Percentiles rank a stretch among this genome's conserved stretches.
These are phyloP conservation scores for Fragum sueziense DNA, from an alignment of 2,888 invertebrate genomes.

Conservation along the genomic window DNA sequence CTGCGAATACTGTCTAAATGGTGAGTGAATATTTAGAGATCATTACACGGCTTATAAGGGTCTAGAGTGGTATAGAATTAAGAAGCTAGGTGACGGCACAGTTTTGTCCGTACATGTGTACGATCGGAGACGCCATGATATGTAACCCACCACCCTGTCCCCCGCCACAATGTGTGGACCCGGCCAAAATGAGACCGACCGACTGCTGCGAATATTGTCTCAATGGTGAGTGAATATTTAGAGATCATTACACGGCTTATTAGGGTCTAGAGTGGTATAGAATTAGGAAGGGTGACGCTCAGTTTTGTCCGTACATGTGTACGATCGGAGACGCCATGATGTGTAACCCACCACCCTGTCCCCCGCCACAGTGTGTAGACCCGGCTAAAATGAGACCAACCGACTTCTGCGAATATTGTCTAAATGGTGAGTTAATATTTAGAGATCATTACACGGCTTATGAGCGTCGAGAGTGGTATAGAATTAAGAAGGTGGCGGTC, in stretches of 20 bases:
- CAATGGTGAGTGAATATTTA: constrained; percentile 30
- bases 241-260: too few species aligned
- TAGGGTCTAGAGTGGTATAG: too few species aligned
- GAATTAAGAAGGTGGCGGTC: constrained; percentile 37
- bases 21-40: too few species aligned
- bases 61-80: not conserved
- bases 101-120: constrained; percentile 43
- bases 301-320: constrained; percentile 42
- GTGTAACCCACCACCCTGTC: constrained; percentile 48
- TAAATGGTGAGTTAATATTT: constrained; percentile 35
- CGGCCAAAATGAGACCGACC: constrained; percentile 32
- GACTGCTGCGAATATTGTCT: constrained; percentile 52
- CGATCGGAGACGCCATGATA: constrained; percentile 36
- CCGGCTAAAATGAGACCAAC: constrained; percentile 36
- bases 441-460: too few species aligned
- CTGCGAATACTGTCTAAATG: constrained; percentile 44
- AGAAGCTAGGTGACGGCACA: constrained; percentile 43
- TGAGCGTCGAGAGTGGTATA: too few species aligned
- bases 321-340: constrained; percentile 40
- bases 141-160: constrained; percentile 50
- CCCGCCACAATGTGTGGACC: constrained; percentile 44
- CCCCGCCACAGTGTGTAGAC: constrained; percentile 45
- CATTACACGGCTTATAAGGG: constrained; percentile 10
- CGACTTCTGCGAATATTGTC: constrained; percentile 49
- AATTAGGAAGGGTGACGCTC: constrained; percentile 34